Base-by-base conservation (phyloP, 2,888 invertebrate species). In the Sminthurides aquaticus region DNA sequence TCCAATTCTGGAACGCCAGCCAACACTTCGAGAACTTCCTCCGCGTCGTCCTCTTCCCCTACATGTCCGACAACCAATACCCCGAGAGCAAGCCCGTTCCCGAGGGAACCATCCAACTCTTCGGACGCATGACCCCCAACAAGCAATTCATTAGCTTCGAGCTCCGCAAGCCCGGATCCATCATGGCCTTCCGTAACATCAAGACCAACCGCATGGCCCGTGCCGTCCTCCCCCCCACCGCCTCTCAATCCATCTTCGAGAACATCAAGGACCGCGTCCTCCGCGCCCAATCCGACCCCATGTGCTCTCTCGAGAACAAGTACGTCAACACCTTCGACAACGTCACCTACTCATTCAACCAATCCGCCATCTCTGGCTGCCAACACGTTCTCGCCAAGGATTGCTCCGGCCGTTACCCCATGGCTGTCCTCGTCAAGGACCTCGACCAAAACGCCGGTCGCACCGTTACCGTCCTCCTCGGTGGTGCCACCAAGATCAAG, bases 251-350 rank as follows among this genome's bases (percentile, higher is more conserved):
- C 22, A 52, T 71, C 3, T 5, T 8, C 29, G 63, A 69, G 52
- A 72, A 70, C 65, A 48, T 71, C 28, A 22, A 63, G 28, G 70
- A 72, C 27, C 34, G 58, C 25, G 20, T 67, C 18, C 52, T 67
- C 64, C 66, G 69, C 54, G 20, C 49, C 49, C 69, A 71, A 49
- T 65, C 70, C 57, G 66, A 71, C 62, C 70, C 83, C 57, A 81
- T 79, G 74, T 89, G 88, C 76, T 79, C 83, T 2, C 77, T 88
- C 52, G 87, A 87, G 70, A 79, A 81, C 29, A 81, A 78, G 59
- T 78, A 78, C 60, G 81, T 84, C 58, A 82, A 79, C 70, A 87
- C 88, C 1, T 88, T 88, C 78, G 87, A 87, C 78, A 83, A 84
- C 76, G 82, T 81, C 52, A 80, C 81, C 34, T 87, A 84, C 76